These are phyloP conservation scores for Antheraea mylitta DNA, from an alignment of 1,140 invertebrate genomes.

Conservation along the genomic window DNA sequence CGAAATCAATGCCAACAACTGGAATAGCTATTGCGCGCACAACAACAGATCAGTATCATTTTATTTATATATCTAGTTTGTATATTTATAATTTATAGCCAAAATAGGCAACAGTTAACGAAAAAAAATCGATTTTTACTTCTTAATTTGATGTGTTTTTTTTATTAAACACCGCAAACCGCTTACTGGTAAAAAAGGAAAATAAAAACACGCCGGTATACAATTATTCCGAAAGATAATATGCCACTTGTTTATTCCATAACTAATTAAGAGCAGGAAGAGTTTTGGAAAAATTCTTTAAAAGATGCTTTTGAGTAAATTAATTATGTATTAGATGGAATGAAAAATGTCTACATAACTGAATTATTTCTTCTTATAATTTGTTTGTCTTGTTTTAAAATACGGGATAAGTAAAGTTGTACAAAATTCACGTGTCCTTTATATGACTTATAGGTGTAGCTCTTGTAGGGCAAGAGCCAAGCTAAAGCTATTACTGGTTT, in stretches of 20 bases:
- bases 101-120: too few species aligned
- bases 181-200: constrained; percentile 48
- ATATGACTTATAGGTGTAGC: too few species aligned
- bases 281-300: constrained; percentile 61
- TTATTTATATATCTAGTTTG: too few species aligned
- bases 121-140: too few species aligned
- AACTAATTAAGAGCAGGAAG: constrained; percentile 73
- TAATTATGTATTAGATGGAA: constrained; percentile 67
- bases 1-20: too few species aligned
- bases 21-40: too few species aligned
- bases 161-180: constrained; percentile 64
- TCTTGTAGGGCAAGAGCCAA: too few species aligned
- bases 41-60: too few species aligned
- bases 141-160: constrained; percentile 42
- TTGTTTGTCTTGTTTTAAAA: neutral
- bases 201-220: constrained; percentile 41
- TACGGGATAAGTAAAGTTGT: too few species aligned
- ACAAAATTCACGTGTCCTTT: too few species aligned
- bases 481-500: too few species aligned
- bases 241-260: constrained; percentile 69
- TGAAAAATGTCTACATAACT: constrained; percentile 26
- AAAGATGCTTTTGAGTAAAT: constrained; percentile 48
- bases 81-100: too few species aligned
- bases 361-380: constrained; percentile 26
- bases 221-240: constrained; percentile 68